These are phyloP conservation scores for Andricus grossulariae DNA, from an alignment of 1,140 invertebrate species.

Conservation along the genomic window DNA sequence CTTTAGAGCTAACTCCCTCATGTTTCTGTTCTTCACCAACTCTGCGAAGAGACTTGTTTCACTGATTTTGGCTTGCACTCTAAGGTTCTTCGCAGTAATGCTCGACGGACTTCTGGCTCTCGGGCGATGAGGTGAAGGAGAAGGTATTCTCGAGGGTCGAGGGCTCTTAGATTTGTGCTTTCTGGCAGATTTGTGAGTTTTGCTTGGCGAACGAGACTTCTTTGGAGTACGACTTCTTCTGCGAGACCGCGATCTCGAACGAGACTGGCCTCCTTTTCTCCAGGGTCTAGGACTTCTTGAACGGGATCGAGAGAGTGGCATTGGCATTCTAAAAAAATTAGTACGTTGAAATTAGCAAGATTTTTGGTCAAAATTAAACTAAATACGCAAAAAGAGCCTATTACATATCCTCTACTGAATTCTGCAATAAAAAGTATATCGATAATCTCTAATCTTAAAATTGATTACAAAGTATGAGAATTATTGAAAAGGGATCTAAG, in stretches of 20 bases:
- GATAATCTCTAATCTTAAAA: too few species aligned
- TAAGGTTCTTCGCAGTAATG: slow-evolving; percentile 76
- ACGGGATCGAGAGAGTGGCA: slow-evolving; percentile 69
- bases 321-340: slow-evolving; percentile 53
- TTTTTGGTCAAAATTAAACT: too few species aligned
- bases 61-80: slow-evolving; percentile 82
- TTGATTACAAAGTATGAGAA: too few species aligned
- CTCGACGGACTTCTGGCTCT: slow-evolving; percentile 71
- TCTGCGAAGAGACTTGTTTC: slow-evolving; percentile 92
- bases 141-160: slow-evolving; percentile 67
- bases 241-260: slow-evolving; percentile 70
- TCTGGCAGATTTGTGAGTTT: slow-evolving; percentile 65
- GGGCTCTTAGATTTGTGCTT: slow-evolving; percentile 74
- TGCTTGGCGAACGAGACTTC: slow-evolving; percentile 72
- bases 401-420: too few species aligned
- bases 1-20: slow-evolving; percentile 84
- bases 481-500: too few species aligned
- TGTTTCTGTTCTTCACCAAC: slow-evolving; percentile 89
- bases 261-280: slow-evolving; percentile 62
- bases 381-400: too few species aligned
- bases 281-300: slow-evolving; percentile 69
- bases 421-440: too few species aligned
- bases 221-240: slow-evolving; percentile 69
- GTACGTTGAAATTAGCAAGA: too few species aligned
- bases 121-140: slow-evolving; percentile 65